Percentiles rank a stretch among this genome's conserved stretches.
These are phyloP conservation scores for Streblospio benedicti DNA, from an alignment of 1,140 invertebrate species.

Conservation along the genomic window DNA sequence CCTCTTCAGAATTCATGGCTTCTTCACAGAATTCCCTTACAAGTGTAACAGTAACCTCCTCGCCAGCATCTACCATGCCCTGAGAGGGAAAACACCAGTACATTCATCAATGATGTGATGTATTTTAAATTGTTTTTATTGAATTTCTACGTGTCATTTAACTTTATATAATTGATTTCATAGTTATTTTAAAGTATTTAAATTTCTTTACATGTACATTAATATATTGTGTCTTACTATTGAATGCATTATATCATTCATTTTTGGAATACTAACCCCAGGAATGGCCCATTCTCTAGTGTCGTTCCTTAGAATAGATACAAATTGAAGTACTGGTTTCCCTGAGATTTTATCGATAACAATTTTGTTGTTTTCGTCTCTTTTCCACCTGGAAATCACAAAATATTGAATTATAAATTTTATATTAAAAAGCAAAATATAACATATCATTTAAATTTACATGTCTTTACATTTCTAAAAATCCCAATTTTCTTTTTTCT, in stretches of 20 bases:
- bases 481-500: not conserved
- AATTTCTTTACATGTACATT: no score
- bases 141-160: no score
- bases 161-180: no score
- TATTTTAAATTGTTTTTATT: no score
- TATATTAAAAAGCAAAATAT: not conserved
- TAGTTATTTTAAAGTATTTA: no score
- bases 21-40: conserved; percentile 90
- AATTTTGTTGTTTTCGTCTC: conserved; percentile 57
- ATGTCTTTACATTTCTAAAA: not conserved
- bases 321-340: conserved; percentile 71
- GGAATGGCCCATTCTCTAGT: conserved; percentile 80
- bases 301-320: conserved; percentile 76
- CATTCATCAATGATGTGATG: no score
- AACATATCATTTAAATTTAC: not conserved
- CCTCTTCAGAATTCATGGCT: conserved; percentile 64
- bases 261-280: no score
- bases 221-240: no score
- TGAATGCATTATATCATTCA: no score
- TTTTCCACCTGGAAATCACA: conserved; percentile 1
- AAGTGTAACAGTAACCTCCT: conserved; percentile 67
- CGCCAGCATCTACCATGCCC: conserved; percentile 90
- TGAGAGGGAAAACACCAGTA: conserved; percentile 44
- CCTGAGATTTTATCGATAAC: conserved; percentile 46
- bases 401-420: not conserved